Conservation (phyloP, 2,113 vertebrate species). For the Mobula birostris region DNA sequence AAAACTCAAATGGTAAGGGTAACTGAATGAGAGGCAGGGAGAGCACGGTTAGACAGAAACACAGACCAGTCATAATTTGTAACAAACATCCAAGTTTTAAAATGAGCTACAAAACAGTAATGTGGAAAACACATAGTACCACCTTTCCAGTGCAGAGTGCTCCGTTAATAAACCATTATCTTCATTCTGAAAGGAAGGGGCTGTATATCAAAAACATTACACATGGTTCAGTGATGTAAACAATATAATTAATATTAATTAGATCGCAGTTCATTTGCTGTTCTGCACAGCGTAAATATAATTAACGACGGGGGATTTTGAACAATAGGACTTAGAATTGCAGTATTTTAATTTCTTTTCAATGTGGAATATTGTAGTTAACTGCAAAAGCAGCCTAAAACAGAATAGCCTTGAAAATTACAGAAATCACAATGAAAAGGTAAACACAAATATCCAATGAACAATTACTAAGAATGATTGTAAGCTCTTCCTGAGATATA, state of each 20-base stretch:
- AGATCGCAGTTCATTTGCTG: neutral
- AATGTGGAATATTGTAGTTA: too few species aligned
- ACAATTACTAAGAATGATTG: neutral
- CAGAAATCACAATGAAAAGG: neutral
- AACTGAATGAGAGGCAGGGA: neutral
- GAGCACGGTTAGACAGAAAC: too few species aligned
- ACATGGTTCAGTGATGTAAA: neutral
- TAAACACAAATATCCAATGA: neutral
- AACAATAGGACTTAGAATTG: neutral
- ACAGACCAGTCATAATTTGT: neutral
- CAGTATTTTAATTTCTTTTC: neutral
- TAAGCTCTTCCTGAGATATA: slow-evolving; percentile 30
- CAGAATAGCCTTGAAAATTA: neutral
- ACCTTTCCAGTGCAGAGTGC: neutral
- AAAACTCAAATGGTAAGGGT: neutral
- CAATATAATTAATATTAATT: neutral
- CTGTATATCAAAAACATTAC: neutral
- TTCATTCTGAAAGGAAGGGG: neutral
- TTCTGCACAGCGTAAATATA: neutral
- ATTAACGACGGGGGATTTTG: neutral
- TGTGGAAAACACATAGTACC: neutral
- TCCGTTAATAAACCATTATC: neutral
- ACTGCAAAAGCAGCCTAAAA: neutral
- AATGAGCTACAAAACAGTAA: neutral
- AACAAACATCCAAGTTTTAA: neutral